Evolutionary conservation across 2,797 vertebrate species (phyloP), one percentile per base, ranked within the genome.

Genomic region (Eupleurogrammus muticus): DNA sequence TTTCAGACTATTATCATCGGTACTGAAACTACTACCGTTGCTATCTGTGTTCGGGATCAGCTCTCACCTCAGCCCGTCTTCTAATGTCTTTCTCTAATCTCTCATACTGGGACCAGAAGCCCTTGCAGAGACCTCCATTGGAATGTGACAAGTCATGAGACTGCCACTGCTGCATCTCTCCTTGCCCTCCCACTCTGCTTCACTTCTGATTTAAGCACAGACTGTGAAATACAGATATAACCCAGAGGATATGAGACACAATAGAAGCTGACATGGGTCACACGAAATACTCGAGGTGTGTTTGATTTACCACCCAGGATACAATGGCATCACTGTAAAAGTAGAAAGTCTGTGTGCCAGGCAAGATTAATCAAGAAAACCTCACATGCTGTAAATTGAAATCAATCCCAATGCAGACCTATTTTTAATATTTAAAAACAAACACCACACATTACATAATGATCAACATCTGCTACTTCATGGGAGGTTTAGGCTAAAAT

Each of bases 171-270:
- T 57, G 66, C 83, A 82, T 88, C 71, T 23, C 65, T 65, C 64
- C 70, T 64, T 71, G 71, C 56, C 40, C 60, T 23, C 59, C 48
- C 34, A 38, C 49, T 47, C 36, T 14, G n/a, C 48, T 70, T 66
- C 53, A 19, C 44, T 64, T 46, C 20, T 61, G 53, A 6, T 63
- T 72, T 58, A 70, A 75, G 72, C 71, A 65, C 62, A 60, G 50
- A 66, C 73, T 11, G 62, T 32, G 36, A 59, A 80, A 63, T 38
- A 23, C 24, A 23, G 71, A 70, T 73, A 79, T 87, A 85, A 92
- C 89, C 57, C 2, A n/a, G 57, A 91, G 88, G 87, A 89, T 90
- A 89, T 92, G 89, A 90, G 87, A 87, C 84, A 88, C 85, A 88
- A 86, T 70, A 19, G 77, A 14, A 47, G 75, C 72, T 78, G 83